Evolutionary conservation across 37 sponge, comb jelly and placozoan genomes (phyloP), one percentile per base, ranked within the genome.

Genomic region (Ephydatia muelleri): DNA sequence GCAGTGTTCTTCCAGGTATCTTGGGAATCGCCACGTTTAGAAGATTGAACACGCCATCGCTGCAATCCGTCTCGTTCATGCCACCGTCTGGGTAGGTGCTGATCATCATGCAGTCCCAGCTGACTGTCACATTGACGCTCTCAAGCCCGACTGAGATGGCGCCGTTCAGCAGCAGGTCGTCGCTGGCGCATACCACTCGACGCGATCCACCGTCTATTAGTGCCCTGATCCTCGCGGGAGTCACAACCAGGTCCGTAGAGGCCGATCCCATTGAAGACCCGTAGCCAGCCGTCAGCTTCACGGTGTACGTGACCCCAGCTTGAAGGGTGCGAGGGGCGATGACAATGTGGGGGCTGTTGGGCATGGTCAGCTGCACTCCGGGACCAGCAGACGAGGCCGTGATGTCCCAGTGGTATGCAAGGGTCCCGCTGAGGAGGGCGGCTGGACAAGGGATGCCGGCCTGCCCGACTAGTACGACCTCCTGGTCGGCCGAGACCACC

Each of bases 241-340:
- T 49, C 3, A 40, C 65, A 6, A 80, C 48, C 35, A 80, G 3
- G 0, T 40, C 0, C 48, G 48, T 68, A 40, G 78, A 23, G 14
- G 49, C 81, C 29, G 33, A n/a, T 23, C 49, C 37, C 26, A 68
- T 25, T 8, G 28, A 2, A n/a, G 27, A n/a, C 2, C 37, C 23
- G 6, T 81, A 26, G 1, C 23, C 2, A 16, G 65, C 90, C 25
- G 64, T 32, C 68, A 90, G 82, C 26, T 64, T 81, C n/a, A 64
- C 72, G 5, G 71, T 76, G 57, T 82, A 76, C 11, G 16, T 70
- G 26, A 33, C 23, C 19, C 70, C 79, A 19, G 71, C 75, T 3
- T 37, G 49, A 21, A 91, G 72, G 6, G 80, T 71, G 37, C 21
- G 13, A 14, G 86, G 67, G 6, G 86, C 83, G 47, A 91, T 70